Evolutionary conservation across 2,113 vertebrate species (phyloP).

Genomic region (Ginglymostoma cirratum): DNA sequence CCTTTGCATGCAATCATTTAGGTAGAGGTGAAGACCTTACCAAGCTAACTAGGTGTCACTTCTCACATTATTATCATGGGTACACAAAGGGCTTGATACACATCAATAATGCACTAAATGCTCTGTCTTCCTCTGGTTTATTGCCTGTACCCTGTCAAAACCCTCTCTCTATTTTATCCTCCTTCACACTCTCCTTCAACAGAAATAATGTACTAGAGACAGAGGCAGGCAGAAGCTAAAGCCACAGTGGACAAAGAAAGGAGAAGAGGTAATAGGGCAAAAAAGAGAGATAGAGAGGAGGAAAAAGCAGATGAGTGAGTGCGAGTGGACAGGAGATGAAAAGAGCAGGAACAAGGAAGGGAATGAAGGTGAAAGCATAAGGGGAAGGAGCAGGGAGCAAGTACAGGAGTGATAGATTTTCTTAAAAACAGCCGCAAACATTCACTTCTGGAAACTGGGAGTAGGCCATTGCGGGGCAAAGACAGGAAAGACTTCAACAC

Average conservation of each 20-base stretch:
- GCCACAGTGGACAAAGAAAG: background rate
- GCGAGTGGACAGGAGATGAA: background rate
- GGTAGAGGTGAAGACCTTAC: background rate
- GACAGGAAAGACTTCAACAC: background rate
- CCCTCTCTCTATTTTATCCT: no score
- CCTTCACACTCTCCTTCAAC: background rate
- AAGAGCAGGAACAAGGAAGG: background rate
- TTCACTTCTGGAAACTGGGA: background rate
- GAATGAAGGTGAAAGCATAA: background rate
- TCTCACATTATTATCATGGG: background rate
- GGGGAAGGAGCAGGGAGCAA: background rate
- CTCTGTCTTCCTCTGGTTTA: background rate
- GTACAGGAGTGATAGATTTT: background rate
- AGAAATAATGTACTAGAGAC: background rate
- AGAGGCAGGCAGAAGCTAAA: background rate
- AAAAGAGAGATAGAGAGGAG: background rate
- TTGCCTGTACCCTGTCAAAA: no score
- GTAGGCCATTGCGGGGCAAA: background rate
- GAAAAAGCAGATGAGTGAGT: background rate
- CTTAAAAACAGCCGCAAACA: background rate
- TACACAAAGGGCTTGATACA: background rate
- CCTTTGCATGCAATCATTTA: background rate
- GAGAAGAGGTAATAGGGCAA: background rate
- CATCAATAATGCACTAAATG: background rate
- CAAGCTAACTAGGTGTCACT: constrained; percentile 1